Percentiles rank a stretch among this genome's conserved stretches.
These are phyloP conservation scores for Potamarius usumacintae DNA, from an alignment of 2,113 vertebrate genomes.

Conservation along the genomic window DNA sequence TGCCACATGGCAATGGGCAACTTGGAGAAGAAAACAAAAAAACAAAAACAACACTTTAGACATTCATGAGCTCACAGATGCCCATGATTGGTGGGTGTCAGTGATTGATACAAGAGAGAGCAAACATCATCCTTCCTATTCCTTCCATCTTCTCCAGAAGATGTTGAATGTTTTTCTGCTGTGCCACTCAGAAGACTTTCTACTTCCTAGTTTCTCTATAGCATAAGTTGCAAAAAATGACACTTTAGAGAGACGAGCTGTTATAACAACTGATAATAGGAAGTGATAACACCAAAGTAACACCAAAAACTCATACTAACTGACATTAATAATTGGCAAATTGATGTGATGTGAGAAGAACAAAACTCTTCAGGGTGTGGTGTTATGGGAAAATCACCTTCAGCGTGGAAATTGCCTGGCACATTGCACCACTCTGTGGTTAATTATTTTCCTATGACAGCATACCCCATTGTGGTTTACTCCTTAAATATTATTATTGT, in stretches of 20 bases:
- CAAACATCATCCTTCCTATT: too few relatives aligned
- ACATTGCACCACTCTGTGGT: background rate
- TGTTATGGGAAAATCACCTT: background rate
- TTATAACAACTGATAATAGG: background rate
- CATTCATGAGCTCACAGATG: background rate
- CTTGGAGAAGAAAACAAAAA: background rate
- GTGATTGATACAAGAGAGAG: background rate
- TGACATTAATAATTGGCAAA: background rate
- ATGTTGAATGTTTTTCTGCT: background rate
- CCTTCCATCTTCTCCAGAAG: background rate
- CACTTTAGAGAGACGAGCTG: background rate
- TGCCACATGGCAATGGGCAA: background rate
- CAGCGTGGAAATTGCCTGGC: background rate
- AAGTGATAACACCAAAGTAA: background rate
- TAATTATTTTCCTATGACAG: background rate
- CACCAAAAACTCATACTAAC: background rate
- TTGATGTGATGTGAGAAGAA: background rate
- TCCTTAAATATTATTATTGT: background rate
- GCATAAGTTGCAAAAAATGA: too few relatives aligned
- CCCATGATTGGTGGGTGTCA: background rate
- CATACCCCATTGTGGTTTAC: background rate
- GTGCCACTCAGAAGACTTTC: background rate
- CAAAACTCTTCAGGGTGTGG: background rate
- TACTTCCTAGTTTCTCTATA: background rate
- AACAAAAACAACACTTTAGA: too few relatives aligned